A percentile compares a stretch with the other conserved stretches of the same genome.
phyloP scores from a whole-genome alignment of 2,888 invertebrate species.

The Biston stratarius region DNA sequence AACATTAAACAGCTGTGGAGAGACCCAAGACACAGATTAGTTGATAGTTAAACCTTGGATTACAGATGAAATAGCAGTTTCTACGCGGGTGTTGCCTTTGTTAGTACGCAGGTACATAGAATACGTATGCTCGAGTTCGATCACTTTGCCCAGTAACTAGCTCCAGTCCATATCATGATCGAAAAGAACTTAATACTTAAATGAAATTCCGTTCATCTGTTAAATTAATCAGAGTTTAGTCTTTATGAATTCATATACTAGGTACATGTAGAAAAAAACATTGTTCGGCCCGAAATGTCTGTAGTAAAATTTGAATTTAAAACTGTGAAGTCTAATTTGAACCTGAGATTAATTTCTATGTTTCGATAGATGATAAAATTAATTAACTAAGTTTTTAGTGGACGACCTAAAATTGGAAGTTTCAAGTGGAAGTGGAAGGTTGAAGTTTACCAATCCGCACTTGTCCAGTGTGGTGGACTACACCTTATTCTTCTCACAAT shows the following conservation, averaged over 20 bases:
- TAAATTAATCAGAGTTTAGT: not conserved
- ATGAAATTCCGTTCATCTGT: not conserved
- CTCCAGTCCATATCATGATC: slow-evolving; percentile 65
- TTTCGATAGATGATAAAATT: too few species aligned
- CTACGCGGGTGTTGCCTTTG: slow-evolving; percentile 56
- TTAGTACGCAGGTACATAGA: slow-evolving; percentile 34
- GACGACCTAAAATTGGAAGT: too few species aligned
- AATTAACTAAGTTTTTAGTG: too few species aligned
- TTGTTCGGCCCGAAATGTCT: not conserved
- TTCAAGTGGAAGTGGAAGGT: too few species aligned
- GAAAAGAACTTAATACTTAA: not conserved
- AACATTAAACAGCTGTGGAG: slow-evolving; percentile 83
- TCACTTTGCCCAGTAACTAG: not conserved
- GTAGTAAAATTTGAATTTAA: not conserved
- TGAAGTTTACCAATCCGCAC: too few species aligned
- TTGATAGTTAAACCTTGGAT: not conserved
- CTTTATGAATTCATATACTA: too few species aligned
- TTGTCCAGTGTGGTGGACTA: too few species aligned
- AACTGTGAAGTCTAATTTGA: not conserved
- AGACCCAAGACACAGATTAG: slow-evolving; percentile 29
- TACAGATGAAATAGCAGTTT: slow-evolving; percentile 6
- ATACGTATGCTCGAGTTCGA: not conserved
- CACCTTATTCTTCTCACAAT: too few species aligned
- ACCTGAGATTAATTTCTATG: too few species aligned
- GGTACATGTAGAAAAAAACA: too few species aligned